A percentile compares a stretch with the other conserved stretches of the same genome.
Evolutionary conservation across 2,888 invertebrate species (phyloP).

Genomic region (Salticus scenicus): DNA sequence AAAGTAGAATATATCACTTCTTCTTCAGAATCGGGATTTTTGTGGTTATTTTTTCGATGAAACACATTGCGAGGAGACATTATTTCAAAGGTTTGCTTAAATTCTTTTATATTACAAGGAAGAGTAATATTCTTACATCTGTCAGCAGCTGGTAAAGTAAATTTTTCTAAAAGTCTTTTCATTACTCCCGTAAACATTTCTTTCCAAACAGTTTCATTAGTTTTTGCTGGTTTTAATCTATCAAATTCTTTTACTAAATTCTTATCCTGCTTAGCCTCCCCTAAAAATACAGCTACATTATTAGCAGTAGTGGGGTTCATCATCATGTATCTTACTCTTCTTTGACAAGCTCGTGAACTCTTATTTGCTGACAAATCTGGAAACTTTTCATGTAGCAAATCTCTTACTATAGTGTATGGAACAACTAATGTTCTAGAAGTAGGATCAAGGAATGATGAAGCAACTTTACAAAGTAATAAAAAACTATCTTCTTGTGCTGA

Average conservation of each 20-base stretch:
- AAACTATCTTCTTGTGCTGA: constrained; percentile 82
- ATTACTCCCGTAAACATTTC: constrained; percentile 69
- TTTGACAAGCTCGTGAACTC: constrained; percentile 82
- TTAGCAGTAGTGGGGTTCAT: constrained; percentile 80
- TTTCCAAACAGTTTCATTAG: constrained; percentile 68
- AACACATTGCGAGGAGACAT: constrained; percentile 12
- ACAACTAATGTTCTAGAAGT: constrained; percentile 76
- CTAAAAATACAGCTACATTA: constrained; percentile 80
- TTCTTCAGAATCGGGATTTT: constrained; percentile 77
- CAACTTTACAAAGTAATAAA: constrained; percentile 82
- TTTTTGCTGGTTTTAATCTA: constrained; percentile 62
- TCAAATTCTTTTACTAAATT: constrained; percentile 76
- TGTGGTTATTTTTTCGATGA: constrained; percentile 24
- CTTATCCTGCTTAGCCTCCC: constrained; percentile 80
- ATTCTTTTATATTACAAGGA: constrained; percentile 54
- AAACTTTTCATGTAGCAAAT: constrained; percentile 74
- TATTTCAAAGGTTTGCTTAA: constrained; percentile 36
- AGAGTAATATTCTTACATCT: constrained; percentile 31
- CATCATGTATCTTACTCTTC: constrained; percentile 81
- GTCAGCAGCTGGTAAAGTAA: constrained; percentile 52
- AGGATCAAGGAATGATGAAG: constrained; percentile 79
- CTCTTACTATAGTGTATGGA: constrained; percentile 73
- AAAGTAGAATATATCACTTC: constrained; percentile 80
- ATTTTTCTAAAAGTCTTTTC: constrained; percentile 70
- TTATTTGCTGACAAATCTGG: constrained; percentile 79